Percentiles rank a stretch among this genome's conserved stretches.
These are phyloP conservation scores for Helleia helle DNA, from an alignment of 2,888 invertebrate genomes.

Conservation along the genomic window DNA sequence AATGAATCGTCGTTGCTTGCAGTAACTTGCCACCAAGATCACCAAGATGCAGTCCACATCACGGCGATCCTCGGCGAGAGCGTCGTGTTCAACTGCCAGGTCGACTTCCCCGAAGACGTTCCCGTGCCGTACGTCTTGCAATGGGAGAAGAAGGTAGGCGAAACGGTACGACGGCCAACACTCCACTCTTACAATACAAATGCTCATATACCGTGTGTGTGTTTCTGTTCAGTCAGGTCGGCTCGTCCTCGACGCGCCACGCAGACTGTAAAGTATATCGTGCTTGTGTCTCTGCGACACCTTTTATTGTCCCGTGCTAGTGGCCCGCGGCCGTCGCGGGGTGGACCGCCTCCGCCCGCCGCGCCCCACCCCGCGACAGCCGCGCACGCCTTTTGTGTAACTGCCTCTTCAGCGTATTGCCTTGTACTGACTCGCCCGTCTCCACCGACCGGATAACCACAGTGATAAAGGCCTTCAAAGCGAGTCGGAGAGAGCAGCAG, in stretches of 20 bases:
- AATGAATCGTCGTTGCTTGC: slow-evolving; percentile 22
- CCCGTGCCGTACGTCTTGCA: slow-evolving; percentile 98
- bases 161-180: slow-evolving; percentile 88
- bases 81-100: slow-evolving; percentile 98
- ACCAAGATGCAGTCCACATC: slow-evolving; percentile 95
- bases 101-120: slow-evolving; percentile 96
- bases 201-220: slow-evolving; percentile 72
- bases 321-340: slow-evolving; percentile 62
- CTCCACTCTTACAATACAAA: slow-evolving; percentile 72
- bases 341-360: slow-evolving; percentile 35
- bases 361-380: slow-evolving; percentile 35
- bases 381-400: slow-evolving; percentile 30
- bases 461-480: slow-evolving; percentile 72
- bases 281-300: slow-evolving; percentile 49
- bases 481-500: slow-evolving; percentile 76
- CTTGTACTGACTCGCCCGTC: slow-evolving; percentile 53
- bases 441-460: slow-evolving; percentile 57
- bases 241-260: slow-evolving; percentile 65
- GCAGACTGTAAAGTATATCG: slow-evolving; percentile 66
- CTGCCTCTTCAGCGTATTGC: slow-evolving; percentile 57
- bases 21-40: slow-evolving; percentile 87
- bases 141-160: slow-evolving; percentile 99
- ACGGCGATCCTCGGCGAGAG: slow-evolving; percentile 97
- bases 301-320: slow-evolving; percentile 54
- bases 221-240: slow-evolving; percentile 73